phyloP scores from a whole-genome alignment of 35 echinoderm and acorn worm genomes.

The Eucidaris tribuloides region DNA sequence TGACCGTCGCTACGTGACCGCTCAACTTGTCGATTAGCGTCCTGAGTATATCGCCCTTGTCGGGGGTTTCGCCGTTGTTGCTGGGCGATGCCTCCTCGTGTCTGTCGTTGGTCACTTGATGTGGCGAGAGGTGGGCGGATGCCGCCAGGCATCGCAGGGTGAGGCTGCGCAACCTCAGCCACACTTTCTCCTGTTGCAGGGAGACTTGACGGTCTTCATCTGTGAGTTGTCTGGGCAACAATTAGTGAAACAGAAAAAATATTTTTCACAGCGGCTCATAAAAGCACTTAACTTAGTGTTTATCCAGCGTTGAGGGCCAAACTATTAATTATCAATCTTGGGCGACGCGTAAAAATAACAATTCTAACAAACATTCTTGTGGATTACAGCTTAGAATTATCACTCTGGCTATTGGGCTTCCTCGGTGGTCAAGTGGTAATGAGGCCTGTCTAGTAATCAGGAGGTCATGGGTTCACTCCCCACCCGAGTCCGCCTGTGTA shows the following conservation, averaged over 20 bases:
- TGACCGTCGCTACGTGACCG: background rate
- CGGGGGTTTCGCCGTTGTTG: conserved; percentile 22
- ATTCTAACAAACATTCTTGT: too few species aligned
- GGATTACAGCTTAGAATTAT: too few species aligned
- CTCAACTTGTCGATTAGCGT: conserved; percentile 29
- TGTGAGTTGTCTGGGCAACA: conserved; percentile 39
- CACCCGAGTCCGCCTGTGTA: too few species aligned
- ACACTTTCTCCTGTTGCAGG: conserved; percentile 50
- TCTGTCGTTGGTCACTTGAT: background rate
- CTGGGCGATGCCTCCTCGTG: background rate
- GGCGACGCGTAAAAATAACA: too few species aligned
- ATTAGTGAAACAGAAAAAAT: background rate
- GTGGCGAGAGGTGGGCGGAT: conserved; percentile 52
- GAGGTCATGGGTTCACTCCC: too few species aligned
- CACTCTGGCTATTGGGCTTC: too few species aligned
- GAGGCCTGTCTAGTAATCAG: too few species aligned
- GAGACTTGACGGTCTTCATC: conserved; percentile 59
- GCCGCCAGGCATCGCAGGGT: conserved; percentile 53
- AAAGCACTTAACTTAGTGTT: too few species aligned
- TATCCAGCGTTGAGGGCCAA: too few species aligned
- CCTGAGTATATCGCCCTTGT: conserved; percentile 28
- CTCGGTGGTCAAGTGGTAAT: too few species aligned
- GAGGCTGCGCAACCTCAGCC: conserved; percentile 69
- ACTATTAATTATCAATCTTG: too few species aligned
- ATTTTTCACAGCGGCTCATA: too few species aligned